Conservation (phyloP, 1,140 invertebrate species). For the Cotesia typhae region DNA sequence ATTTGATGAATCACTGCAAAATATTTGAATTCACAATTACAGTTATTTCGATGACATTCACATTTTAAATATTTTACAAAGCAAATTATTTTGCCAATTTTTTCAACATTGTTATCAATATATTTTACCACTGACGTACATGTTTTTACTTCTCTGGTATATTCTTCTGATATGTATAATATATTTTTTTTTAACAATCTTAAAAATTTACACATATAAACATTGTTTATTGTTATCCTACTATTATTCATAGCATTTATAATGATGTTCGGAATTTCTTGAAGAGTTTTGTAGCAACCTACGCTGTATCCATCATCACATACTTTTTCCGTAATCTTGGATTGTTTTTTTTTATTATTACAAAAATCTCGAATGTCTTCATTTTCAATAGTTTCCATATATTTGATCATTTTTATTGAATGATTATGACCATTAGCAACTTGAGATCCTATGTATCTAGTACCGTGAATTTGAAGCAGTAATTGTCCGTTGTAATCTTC, state of each 20-base stretch:
- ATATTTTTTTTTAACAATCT: conserved; percentile 13
- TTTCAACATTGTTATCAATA: not conserved
- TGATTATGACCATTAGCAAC: conserved; percentile 34
- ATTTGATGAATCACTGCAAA: conserved; percentile 5
- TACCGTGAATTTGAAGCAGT: conserved; percentile 40
- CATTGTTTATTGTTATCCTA: not conserved
- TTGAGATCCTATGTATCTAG: conserved; percentile 40
- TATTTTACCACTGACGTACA: not conserved
- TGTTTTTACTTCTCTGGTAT: conserved; percentile 5
- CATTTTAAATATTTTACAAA: conserved; percentile 19
- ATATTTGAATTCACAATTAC: conserved; percentile 5
- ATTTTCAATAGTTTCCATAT: conserved; percentile 1
- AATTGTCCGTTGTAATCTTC: conserved; percentile 45
- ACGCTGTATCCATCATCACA: conserved; percentile 18
- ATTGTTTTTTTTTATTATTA: conserved; percentile 6
- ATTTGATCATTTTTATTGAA: not conserved
- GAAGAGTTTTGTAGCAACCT: not conserved
- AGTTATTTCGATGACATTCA: not conserved
- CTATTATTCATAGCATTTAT: conserved; percentile 14
- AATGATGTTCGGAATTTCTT: conserved; percentile 16
- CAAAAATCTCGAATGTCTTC: conserved; percentile 8
- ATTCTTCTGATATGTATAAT: conserved; percentile 13
- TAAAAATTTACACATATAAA: conserved; percentile 17
- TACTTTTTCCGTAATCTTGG: not conserved
- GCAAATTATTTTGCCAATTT: conserved; percentile 3